Conservation (phyloP, 2,797 vertebrate species). For the Sphenopsis melanotis region DNA sequence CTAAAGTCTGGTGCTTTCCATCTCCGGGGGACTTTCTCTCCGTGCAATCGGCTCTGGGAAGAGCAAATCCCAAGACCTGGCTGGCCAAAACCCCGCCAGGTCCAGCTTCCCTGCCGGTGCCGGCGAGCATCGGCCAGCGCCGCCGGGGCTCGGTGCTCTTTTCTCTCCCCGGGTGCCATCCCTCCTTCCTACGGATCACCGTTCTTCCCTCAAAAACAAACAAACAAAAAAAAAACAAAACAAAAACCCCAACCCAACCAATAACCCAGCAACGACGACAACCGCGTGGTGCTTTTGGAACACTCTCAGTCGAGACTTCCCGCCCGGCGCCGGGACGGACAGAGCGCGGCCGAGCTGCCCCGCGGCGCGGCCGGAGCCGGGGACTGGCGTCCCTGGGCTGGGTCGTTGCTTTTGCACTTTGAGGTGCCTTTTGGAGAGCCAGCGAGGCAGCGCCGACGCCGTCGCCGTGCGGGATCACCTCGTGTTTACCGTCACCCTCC, state of each 20-base stretch:
- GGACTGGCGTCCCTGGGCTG: background rate
- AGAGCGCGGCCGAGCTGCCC: background rate
- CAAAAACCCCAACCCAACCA: background rate
- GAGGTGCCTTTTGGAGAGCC: conserved; percentile 74
- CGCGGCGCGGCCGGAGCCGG: background rate
- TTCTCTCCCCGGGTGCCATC: conserved; percentile 67
- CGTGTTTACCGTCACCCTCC: conserved; percentile 75
- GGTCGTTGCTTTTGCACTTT: conserved; percentile 65
- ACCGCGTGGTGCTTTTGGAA: conserved; percentile 48
- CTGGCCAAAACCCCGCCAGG: background rate
- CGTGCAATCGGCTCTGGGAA: conserved; percentile 41
- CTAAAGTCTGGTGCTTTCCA: conserved; percentile 75
- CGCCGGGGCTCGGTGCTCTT: conserved; percentile 17
- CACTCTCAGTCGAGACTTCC: background rate
- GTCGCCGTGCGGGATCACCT: conserved; percentile 23
- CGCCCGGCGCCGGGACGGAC: background rate
- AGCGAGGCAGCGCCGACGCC: conserved; percentile 51
- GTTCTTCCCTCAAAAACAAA: conserved; percentile 19
- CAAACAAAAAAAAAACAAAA: too few relatives aligned
- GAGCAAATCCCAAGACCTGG: conserved; percentile 47
- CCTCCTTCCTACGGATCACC: conserved; percentile 23
- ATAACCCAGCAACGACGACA: background rate
- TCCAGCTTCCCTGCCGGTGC: background rate
- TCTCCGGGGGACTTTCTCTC: conserved; percentile 57
- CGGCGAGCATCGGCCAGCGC: background rate